Conservation (phyloP, 2,888 invertebrate genomes). For the Campoplex capitator region DNA sequence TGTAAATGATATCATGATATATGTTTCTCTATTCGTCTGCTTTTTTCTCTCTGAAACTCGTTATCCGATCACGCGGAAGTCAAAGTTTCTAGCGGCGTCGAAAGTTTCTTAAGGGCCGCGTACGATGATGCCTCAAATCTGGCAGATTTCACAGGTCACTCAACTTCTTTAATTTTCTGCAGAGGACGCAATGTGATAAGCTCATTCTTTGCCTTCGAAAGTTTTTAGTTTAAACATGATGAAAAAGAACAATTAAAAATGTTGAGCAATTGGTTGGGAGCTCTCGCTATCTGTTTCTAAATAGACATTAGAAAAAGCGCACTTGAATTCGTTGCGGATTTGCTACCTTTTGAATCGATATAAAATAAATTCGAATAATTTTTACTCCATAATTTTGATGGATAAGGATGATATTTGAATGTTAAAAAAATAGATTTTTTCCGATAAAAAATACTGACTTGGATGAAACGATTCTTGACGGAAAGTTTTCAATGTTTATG, state of each 20-base stretch:
- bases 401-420: neutral
- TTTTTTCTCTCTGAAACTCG: conserved; percentile 5
- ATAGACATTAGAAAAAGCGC: neutral
- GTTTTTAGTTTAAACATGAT: neutral
- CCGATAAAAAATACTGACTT: neutral
- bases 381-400: too few species aligned
- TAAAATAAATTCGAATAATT: too few species aligned
- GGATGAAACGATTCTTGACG: neutral
- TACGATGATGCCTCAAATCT: conserved; percentile 17
- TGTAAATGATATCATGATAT: neutral
- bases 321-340: neutral
- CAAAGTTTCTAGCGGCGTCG: conserved; percentile 19
- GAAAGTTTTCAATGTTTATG: neutral
- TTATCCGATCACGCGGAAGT: conserved; percentile 24
- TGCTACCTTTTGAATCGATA: neutral
- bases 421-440: neutral
- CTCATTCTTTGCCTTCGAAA: neutral
- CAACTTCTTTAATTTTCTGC: neutral
- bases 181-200: neutral
- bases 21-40: neutral
- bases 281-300: neutral
- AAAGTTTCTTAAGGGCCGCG: conserved; percentile 37
- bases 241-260: neutral
- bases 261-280: neutral
- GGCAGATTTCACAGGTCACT: conserved; percentile 27